A percentile compares a stretch with the other conserved stretches of the same genome.
Evolutionary conservation across 2,888 invertebrate genomes (phyloP).

Genomic region (Eristalinus aeneus): DNA sequence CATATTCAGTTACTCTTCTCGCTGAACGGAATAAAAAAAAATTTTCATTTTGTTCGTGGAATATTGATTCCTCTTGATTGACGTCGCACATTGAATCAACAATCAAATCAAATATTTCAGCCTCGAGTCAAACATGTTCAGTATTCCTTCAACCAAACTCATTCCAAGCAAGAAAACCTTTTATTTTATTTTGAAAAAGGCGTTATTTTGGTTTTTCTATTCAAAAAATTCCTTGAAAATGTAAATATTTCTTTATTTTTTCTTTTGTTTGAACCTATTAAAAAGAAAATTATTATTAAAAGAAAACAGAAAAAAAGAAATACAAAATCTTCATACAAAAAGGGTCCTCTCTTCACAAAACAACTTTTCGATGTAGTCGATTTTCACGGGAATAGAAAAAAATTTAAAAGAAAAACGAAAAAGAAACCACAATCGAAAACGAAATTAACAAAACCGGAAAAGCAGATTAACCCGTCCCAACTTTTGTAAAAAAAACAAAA

Average conservation of each 20-base stretch:
- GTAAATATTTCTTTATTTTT: slow-evolving; percentile 63
- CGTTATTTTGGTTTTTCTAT: slow-evolving; percentile 28
- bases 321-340: slow-evolving; percentile 40
- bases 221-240: slow-evolving; percentile 53
- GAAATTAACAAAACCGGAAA: slow-evolving; percentile 78
- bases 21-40: too few relatives aligned
- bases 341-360: slow-evolving; percentile 70
- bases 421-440: slow-evolving; percentile 9
- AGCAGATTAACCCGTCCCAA: slow-evolving; percentile 81
- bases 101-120: neutral
- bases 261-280: slow-evolving; percentile 39
- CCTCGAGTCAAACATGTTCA: slow-evolving; percentile 40
- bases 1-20: too few relatives aligned
- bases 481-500: slow-evolving; percentile 76
- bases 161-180: neutral
- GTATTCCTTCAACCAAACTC: slow-evolving; percentile 1
- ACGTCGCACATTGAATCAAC: too few relatives aligned
- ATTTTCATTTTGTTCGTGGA: too few relatives aligned
- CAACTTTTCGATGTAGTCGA: slow-evolving; percentile 48
- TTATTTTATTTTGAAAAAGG: slow-evolving; percentile 44
- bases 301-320: slow-evolving; percentile 15
- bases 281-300: neutral
- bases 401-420: neutral
- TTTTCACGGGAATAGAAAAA: slow-evolving; percentile 43
- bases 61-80: too few relatives aligned